Evolutionary conservation across 2,888 invertebrate species (phyloP).

Genomic region (Drosophila robusta): DNA sequence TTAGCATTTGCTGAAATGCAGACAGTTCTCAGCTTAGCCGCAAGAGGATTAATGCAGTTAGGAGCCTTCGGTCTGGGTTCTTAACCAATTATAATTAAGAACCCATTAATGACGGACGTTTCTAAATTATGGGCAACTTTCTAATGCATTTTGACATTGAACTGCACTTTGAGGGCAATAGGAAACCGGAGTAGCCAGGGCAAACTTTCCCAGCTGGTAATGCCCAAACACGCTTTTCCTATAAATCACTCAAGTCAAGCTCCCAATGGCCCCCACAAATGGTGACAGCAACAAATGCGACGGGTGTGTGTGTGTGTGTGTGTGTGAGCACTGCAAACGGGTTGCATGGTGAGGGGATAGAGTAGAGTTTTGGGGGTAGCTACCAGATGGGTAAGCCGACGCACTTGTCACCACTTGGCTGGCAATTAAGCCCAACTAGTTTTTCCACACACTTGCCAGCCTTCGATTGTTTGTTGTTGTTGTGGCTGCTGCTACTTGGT

Average conservation of each 20-base stretch:
- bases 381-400: slow-evolving; percentile 38
- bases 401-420: slow-evolving; percentile 62
- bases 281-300: slow-evolving; percentile 26
- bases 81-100: slow-evolving; percentile 55
- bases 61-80: not conserved
- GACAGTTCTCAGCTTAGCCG: slow-evolving; percentile 18
- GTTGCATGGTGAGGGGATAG: slow-evolving; percentile 15
- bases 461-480: slow-evolving; percentile 4
- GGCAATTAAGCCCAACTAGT: slow-evolving; percentile 71
- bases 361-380: not conserved
- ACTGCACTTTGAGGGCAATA: slow-evolving; percentile 30
- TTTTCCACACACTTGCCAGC: slow-evolving; percentile 33
- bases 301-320: not conserved
- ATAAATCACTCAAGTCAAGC: slow-evolving; percentile 66
- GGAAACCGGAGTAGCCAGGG: not conserved
- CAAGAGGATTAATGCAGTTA: slow-evolving; percentile 16
- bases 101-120: slow-evolving; percentile 40
- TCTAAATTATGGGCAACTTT: slow-evolving; percentile 24
- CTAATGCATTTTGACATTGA: slow-evolving; percentile 53
- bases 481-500: slow-evolving; percentile 14
- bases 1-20: slow-evolving; percentile 35
- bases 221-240: slow-evolving; percentile 51
- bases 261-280: slow-evolving; percentile 16
- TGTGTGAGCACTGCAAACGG: slow-evolving; percentile 38
- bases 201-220: slow-evolving; percentile 60